These are phyloP conservation scores for Okapia johnstoni DNA, from an alignment of 2,113 vertebrate species.

Conservation along the genomic window DNA sequence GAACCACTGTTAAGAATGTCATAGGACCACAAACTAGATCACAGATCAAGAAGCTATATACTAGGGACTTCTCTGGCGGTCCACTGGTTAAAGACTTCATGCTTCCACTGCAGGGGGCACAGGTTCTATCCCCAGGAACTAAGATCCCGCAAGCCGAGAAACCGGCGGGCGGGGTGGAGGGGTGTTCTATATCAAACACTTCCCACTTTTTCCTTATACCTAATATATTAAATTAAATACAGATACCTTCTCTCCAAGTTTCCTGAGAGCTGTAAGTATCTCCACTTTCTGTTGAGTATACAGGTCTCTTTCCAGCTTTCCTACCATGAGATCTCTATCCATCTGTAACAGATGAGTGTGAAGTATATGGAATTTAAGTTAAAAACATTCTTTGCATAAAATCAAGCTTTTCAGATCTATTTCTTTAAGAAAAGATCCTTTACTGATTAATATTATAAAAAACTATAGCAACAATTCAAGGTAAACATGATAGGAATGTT, in stretches of 20 bases:
- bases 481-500: background rate
- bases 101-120: background rate
- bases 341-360: constrained; percentile 80
- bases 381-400: background rate
- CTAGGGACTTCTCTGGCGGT: background rate
- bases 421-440: background rate
- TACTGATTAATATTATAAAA: background rate
- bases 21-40: background rate
- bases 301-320: constrained; percentile 88
- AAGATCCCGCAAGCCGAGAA: background rate
- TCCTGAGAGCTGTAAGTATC: constrained; percentile 94
- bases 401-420: background rate
- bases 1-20: background rate
- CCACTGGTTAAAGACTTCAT: background rate
- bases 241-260: constrained; percentile 96
- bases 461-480: background rate
- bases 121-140: background rate
- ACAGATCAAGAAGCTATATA: background rate
- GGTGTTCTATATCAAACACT: background rate
- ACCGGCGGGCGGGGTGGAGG: rapidly evolving
- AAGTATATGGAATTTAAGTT: background rate
- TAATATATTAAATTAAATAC: background rate
- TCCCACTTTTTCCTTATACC: background rate
- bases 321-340: constrained; percentile 97
- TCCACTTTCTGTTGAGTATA: constrained; percentile 96